Conservation (phyloP, 2,113 vertebrate species). For the Etheostoma cragini region DNA sequence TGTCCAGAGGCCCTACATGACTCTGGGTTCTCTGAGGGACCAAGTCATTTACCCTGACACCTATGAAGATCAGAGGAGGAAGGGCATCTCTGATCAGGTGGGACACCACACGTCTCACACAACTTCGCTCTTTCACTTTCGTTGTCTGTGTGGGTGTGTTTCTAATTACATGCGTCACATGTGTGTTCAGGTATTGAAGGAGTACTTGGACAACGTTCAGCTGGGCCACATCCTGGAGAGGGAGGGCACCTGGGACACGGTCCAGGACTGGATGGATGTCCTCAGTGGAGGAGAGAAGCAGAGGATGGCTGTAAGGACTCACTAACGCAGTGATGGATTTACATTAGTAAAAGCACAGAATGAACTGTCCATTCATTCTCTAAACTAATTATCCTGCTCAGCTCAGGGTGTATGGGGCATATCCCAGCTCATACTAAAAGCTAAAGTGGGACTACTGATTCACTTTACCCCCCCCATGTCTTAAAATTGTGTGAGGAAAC, state of each 20-base stretch:
- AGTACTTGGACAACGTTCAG: conserved; percentile 97
- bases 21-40: conserved; percentile 94
- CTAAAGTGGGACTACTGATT: neutral
- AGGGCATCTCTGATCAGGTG: conserved; percentile 95
- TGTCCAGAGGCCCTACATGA: conserved; percentile 96
- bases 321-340: neutral
- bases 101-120: neutral
- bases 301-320: conserved; percentile 93
- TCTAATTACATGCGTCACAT: neutral
- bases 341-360: neutral
- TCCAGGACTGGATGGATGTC: conserved; percentile 99
- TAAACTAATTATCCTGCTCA: neutral
- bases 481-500: neutral
- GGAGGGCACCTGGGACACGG: conserved; percentile 93
- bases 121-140: neutral
- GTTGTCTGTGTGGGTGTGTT: neutral
- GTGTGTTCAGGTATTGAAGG: conserved; percentile 91
- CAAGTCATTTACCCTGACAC: conserved; percentile 99
- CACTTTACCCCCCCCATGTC: neutral
- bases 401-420: neutral
- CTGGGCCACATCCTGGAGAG: conserved; percentile 94
- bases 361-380: neutral
- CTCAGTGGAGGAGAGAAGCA: conserved; percentile 99
- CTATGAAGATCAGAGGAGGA: conserved; percentile 90
- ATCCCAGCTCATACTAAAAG: neutral